phyloP scores from a whole-genome alignment of 2,797 vertebrate genomes.

The Sorex maritimensis region DNA sequence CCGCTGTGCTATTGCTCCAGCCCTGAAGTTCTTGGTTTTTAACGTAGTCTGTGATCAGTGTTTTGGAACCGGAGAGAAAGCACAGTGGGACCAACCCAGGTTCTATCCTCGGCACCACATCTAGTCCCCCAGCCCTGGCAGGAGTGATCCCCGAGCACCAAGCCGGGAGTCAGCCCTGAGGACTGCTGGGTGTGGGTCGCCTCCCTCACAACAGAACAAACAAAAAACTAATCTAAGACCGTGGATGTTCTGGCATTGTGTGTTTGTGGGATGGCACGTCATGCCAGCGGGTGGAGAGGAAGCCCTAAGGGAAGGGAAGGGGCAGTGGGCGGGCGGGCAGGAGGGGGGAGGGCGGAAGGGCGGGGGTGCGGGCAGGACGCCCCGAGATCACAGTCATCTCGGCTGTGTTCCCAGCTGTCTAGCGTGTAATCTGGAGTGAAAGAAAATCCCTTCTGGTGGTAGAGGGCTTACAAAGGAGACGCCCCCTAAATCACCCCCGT shows the following conservation, averaged over 20 bases:
- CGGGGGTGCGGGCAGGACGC: conserved; percentile 1
- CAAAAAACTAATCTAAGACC: background rate
- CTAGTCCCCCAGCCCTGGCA: too few relatives aligned
- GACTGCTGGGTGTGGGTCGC: too few relatives aligned
- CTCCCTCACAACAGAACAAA: too few relatives aligned
- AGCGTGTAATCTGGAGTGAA: conserved; percentile 84
- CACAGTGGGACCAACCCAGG: too few relatives aligned
- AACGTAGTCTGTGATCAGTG: background rate
- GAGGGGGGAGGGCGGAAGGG: conserved; percentile 29
- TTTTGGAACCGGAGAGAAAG: background rate
- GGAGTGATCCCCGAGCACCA: too few relatives aligned
- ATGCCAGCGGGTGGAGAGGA: conserved; percentile 14
- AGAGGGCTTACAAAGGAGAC: conserved; percentile 71
- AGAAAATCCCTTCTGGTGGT: conserved; percentile 79
- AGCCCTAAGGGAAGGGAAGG: background rate
- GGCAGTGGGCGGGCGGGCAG: conserved; percentile 29
- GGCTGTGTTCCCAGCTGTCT: conserved; percentile 90
- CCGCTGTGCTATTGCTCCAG: too few relatives aligned
- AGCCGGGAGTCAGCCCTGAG: too few relatives aligned
- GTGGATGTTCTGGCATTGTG: background rate
- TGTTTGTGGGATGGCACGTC: background rate
- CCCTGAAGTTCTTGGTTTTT: conserved; percentile 16
- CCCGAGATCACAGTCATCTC: background rate
- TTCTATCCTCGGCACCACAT: too few relatives aligned
- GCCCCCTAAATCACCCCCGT: conserved; percentile 84